Conservation (phyloP, 2,113 vertebrate species). For the Vimba vimba region DNA sequence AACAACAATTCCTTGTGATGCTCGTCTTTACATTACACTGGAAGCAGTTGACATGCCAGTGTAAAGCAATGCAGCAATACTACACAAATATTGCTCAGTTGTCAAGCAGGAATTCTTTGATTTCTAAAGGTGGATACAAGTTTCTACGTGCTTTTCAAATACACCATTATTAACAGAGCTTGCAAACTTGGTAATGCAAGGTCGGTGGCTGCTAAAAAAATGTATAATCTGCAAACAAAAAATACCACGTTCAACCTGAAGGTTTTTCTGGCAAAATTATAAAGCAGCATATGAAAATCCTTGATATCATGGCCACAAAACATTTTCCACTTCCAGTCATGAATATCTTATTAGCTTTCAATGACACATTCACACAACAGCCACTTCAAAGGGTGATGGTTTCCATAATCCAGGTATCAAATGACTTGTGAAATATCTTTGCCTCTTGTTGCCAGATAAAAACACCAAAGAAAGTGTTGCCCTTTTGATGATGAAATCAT, state of each 20-base stretch:
- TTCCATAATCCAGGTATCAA: slow-evolving; percentile 18
- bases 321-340: neutral
- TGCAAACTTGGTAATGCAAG: neutral
- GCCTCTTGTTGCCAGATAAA: slow-evolving; percentile 12
- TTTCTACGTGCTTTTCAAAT: neutral
- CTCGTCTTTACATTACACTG: neutral
- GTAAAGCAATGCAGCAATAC: neutral
- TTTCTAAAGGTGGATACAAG: neutral
- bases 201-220: neutral
- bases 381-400: slow-evolving; percentile 6
- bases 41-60: neutral
- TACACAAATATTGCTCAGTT: neutral
- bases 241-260: neutral
- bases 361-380: slow-evolving; percentile 9
- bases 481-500: slow-evolving; percentile 39
- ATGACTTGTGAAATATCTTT: neutral
- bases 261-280: neutral
- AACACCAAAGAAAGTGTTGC: slow-evolving; percentile 13
- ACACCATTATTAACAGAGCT: neutral
- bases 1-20: neutral
- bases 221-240: neutral
- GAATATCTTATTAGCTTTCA: slow-evolving; percentile 4
- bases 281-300: neutral
- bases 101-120: neutral
- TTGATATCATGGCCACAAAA: neutral